Evolutionary conservation across 1,140 invertebrate species (phyloP), one percentile per base, ranked within the genome.

Genomic region (Aphidius gifuensis): DNA sequence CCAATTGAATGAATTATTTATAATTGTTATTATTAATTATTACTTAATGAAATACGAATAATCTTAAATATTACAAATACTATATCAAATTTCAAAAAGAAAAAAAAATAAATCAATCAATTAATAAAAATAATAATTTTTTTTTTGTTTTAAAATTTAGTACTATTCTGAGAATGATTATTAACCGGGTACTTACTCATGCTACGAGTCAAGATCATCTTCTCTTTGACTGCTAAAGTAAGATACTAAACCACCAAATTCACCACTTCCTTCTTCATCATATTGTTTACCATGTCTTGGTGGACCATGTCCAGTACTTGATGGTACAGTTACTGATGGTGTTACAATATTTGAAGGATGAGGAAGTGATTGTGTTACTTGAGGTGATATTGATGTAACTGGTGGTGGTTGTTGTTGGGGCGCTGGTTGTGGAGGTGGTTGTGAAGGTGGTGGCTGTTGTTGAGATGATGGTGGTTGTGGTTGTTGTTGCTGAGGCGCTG

Each of bases 151-250:
- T 38, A 58, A 46, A 38, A 16, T 1, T 11, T 32, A 32, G 23
- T 4, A 32, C 23, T 32, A 32, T 32, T 3, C 4, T 57, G 9
- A 44, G 44, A 44, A 75, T 61, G 73, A 71, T 73, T 16, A 16
- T 16, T 80, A 75, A 71, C 78, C 77, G 78, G 78, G 78, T 66
- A 70, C 68, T 78, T 75, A 75, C 70, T 81, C 78, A 72, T 82
- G 79, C 81, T 84, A 84, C 75, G 82, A 81, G 65, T 85, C 84
- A 50, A 86, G 80, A 74, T 90, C 88, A 75, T 92, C 90, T 72
- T 91, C 89, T 64, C 86, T 83, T 77, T 92, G 90, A 78, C 90
- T 92, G 62, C 90, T 92, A 79, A 92, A 92, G 77, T 93, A 93
- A 62, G 90, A 92, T n/a, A 92, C 90, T 61, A 92, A 81, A 11